Conservation (phyloP, 2,888 invertebrate genomes). For the Quadroppia sp. region DNA sequence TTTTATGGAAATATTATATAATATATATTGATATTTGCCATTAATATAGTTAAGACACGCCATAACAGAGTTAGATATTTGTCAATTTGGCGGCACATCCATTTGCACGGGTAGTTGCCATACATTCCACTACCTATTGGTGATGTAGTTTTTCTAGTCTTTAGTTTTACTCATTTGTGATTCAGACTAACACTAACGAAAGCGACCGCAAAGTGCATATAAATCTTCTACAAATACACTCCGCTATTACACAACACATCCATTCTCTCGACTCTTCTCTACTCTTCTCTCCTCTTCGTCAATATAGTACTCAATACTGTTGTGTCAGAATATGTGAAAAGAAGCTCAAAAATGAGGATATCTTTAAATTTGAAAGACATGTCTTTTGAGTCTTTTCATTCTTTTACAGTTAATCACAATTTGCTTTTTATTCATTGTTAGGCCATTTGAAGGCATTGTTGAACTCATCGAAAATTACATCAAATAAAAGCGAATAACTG, state of each 20-base stretch:
- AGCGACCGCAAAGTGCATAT: conserved; percentile 29
- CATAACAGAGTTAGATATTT: conserved; percentile 17
- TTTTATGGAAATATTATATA: conserved; percentile 18
- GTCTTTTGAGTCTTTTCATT: background rate
- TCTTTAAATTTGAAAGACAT: background rate
- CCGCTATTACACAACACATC: background rate
- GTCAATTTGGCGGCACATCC: conserved; percentile 12
- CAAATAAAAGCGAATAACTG: conserved; percentile 22
- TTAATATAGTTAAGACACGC: conserved; percentile 12
- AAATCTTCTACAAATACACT: conserved; percentile 20
- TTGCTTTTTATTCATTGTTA: conserved; percentile 14
- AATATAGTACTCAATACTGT: background rate
- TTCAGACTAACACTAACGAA: background rate
- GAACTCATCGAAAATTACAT: background rate
- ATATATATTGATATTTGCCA: conserved; percentile 14
- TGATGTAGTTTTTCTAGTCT: background rate
- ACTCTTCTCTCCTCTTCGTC: background rate
- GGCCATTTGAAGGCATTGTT: background rate
- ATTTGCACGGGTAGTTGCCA: background rate
- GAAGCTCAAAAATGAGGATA: background rate
- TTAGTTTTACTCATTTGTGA: conserved; percentile 12
- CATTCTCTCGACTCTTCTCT: background rate
- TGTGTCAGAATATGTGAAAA: background rate
- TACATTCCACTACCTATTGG: background rate
- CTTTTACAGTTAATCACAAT: conserved; percentile 1